Percentiles rank a stretch among this genome's conserved stretches.
These are phyloP conservation scores for Chelidonichthys spinosus DNA, from an alignment of 2,797 vertebrate species.

Conservation along the genomic window DNA sequence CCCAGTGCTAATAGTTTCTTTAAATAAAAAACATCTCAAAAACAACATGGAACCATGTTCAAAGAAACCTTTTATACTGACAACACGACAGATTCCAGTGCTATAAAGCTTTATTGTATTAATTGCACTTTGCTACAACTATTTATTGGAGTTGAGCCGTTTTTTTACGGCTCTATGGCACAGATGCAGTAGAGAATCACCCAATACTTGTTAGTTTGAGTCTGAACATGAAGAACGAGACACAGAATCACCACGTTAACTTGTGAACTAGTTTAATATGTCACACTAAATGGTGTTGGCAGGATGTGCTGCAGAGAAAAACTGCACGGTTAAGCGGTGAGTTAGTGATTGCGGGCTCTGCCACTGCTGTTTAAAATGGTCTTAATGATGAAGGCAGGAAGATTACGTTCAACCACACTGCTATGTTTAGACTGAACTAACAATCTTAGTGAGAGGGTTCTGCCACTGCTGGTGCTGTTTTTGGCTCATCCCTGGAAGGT, in stretches of 20 bases:
- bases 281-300: background rate
- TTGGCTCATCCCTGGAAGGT: conserved; percentile 53
- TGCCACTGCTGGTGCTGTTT: conserved; percentile 23
- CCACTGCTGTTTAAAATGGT: conserved; percentile 30
- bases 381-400: conserved; percentile 59
- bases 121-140: no score
- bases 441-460: conserved; percentile 44
- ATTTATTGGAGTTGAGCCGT: no score
- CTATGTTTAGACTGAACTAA: conserved; percentile 63
- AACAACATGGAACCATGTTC: no score
- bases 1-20: no score
- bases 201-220: background rate
- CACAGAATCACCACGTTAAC: background rate
- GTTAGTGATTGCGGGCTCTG: conserved; percentile 27
- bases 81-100: no score
- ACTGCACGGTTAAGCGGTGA: conserved; percentile 14
- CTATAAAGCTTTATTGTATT: no score
- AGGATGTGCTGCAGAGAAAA: background rate
- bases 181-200: no score
- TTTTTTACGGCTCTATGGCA: no score
- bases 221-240: no score
- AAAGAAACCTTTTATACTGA: no score
- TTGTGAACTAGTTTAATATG: background rate
- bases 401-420: conserved; percentile 36
- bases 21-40: no score